phyloP scores from a whole-genome alignment of 2,797 vertebrate genomes.

The Mus minutoides region DNA sequence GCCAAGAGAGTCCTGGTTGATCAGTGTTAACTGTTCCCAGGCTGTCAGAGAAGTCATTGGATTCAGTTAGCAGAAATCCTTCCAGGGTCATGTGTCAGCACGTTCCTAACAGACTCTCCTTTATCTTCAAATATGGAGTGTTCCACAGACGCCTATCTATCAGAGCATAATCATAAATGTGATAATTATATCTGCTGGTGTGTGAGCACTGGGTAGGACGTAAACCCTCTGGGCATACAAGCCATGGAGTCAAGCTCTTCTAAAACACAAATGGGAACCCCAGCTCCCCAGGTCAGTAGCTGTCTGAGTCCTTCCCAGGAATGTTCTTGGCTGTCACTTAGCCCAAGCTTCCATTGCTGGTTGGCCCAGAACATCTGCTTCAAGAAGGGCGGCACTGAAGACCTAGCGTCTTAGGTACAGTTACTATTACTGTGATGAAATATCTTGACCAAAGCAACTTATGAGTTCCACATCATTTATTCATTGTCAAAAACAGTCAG shows the following conservation, averaged over 20 bases:
- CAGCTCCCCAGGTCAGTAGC: not conserved
- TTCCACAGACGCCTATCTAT: not conserved
- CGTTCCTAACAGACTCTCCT: not conserved
- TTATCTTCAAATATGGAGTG: not conserved
- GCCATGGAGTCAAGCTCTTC: not conserved
- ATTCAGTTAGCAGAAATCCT: not conserved
- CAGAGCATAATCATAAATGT: not conserved
- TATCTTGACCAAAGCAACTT: too few species aligned
- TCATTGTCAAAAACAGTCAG: too few species aligned
- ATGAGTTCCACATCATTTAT: too few species aligned
- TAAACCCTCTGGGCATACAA: not conserved
- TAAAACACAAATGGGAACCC: not conserved
- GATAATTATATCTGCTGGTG: not conserved
- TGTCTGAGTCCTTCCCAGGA: not conserved
- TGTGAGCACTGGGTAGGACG: not conserved
- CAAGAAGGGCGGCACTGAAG: not conserved
- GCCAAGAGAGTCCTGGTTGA: not conserved
- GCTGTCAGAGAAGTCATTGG: not conserved
- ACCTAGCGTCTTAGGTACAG: not conserved
- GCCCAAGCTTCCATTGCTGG: too few species aligned
- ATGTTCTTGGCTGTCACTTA: too few species aligned
- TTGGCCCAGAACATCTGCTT: not conserved
- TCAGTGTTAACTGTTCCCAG: not conserved
- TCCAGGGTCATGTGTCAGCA: not conserved
- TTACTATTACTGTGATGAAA: not conserved